phyloP scores from a whole-genome alignment of 1,140 invertebrate genomes.

The Drosophila varians region DNA sequence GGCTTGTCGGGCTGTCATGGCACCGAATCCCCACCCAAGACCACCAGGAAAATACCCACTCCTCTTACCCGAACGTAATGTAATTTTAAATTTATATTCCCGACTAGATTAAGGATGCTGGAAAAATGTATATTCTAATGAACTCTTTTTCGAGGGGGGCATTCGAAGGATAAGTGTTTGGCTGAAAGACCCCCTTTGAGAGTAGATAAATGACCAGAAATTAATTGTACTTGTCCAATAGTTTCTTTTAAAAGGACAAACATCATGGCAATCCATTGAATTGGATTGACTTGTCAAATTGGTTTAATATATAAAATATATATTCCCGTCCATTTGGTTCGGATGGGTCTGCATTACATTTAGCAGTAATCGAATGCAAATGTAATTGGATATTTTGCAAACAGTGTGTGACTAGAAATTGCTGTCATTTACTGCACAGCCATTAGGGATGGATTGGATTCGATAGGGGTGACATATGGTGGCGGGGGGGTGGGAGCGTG shows the following conservation, averaged over 20 bases:
- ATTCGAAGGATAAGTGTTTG: not conserved
- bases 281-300: constrained; percentile 39
- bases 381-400: constrained; percentile 60
- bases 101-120: constrained; percentile 47
- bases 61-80: constrained; percentile 23
- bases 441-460: constrained; percentile 39
- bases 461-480: constrained; percentile 8
- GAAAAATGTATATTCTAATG: constrained; percentile 36
- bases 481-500: too few relatives aligned
- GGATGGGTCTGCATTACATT: not conserved
- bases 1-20: constrained; percentile 48
- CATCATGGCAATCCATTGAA: constrained; percentile 7
- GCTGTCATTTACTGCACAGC: constrained; percentile 29
- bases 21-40: constrained; percentile 11
- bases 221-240: not conserved
- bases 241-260: not conserved
- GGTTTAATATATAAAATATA: constrained; percentile 8
- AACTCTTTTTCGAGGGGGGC: constrained; percentile 26
- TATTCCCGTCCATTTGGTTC: not conserved
- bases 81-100: constrained; percentile 49
- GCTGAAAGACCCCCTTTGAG: too few relatives aligned
- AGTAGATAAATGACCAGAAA: not conserved
- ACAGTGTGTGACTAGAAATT: constrained; percentile 29
- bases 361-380: constrained; percentile 46
- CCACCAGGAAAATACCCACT: constrained; percentile 13